Evolutionary conservation across 92 coral and sea anemone species (phyloP).

Genomic region (Parazoanthus swiftii): DNA sequence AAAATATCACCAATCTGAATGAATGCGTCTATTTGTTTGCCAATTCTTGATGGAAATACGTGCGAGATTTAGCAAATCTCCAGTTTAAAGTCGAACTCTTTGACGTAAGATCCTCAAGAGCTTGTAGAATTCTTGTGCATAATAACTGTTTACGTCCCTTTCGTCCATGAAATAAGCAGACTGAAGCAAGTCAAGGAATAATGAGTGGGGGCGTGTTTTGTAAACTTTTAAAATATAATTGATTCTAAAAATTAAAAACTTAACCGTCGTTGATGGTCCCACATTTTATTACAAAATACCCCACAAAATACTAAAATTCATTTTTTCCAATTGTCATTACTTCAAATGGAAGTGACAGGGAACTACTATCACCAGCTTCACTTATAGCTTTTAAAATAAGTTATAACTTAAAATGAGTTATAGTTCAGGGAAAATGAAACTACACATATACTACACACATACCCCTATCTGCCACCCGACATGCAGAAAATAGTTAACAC

Average conservation of each 20-base stretch:
- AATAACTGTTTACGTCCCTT: conserved; percentile 2
- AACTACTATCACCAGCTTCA: neutral
- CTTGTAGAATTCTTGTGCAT: neutral
- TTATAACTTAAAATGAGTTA: neutral
- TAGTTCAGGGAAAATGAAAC: neutral
- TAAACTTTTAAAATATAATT: neutral
- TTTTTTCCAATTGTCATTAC: too few relatives aligned
- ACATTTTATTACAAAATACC: too few relatives aligned
- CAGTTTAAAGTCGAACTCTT: neutral
- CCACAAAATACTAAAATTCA: too few relatives aligned
- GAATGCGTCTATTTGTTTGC: neutral
- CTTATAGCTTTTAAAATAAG: too few relatives aligned
- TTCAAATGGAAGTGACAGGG: too few relatives aligned
- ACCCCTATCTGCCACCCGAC: too few relatives aligned
- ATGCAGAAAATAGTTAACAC: too few relatives aligned
- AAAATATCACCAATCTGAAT: neutral
- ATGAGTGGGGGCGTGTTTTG: neutral
- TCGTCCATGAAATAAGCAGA: neutral
- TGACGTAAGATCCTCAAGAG: neutral
- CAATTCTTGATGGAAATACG: neutral
- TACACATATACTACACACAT: neutral
- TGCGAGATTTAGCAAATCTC: neutral
- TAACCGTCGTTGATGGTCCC: neutral
- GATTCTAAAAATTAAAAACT: neutral
- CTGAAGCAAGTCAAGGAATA: conserved; percentile 19